These are phyloP conservation scores for Leucopsar rothschildi DNA, from an alignment of 2,113 vertebrate genomes.

Conservation along the genomic window DNA sequence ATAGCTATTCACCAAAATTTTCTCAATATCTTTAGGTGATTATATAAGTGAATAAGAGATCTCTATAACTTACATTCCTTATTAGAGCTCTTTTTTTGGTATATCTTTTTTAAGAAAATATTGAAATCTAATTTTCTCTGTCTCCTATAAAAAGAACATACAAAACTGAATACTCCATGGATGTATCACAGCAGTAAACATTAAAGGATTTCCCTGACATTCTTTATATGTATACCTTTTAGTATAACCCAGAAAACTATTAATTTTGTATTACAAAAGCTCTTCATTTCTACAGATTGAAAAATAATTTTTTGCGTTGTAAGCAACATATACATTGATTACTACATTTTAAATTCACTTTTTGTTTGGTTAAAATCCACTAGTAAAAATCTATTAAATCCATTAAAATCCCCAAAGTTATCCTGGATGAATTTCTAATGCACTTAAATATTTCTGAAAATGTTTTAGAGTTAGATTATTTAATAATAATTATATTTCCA, in stretches of 20 bases:
- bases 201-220: not conserved
- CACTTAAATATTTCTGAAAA: not conserved
- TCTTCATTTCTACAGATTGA: not conserved
- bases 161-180: not conserved
- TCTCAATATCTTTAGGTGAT: not conserved
- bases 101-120: not conserved
- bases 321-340: not conserved
- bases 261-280: not conserved
- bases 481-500: conserved; percentile 1
- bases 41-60: not conserved
- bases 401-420: not conserved
- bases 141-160: not conserved
- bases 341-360: not conserved
- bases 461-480: not conserved
- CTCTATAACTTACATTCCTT: not conserved
- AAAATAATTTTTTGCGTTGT: not conserved
- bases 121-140: not conserved
- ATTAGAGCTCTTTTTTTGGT: not conserved
- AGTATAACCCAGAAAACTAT: not conserved
- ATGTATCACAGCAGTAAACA: not conserved
- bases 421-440: not conserved
- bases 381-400: not conserved
- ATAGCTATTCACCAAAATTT: not conserved
- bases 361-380: not conserved
- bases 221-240: not conserved